Conservation (phyloP, 2,113 vertebrate genomes). For the Tylochromis polylepis region DNA sequence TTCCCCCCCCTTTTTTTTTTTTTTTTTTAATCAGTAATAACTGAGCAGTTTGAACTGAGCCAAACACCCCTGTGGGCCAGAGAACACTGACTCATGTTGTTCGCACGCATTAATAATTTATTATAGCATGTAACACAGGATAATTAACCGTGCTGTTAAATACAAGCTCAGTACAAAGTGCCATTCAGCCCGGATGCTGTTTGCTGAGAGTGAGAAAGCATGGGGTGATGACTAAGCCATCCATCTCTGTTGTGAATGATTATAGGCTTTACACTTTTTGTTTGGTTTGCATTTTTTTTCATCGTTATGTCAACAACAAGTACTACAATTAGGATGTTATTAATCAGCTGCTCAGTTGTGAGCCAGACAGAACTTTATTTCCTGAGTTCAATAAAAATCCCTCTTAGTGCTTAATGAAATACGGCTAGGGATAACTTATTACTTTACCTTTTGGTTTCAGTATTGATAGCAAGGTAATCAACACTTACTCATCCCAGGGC, state of each 20-base stretch:
- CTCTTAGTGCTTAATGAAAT: not conserved
- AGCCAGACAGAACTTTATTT: not conserved
- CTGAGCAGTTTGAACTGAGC: slow-evolving; percentile 35
- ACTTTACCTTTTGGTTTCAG: not conserved
- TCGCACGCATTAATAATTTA: slow-evolving; percentile 64
- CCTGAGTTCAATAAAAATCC: not conserved
- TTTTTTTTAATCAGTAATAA: slow-evolving; percentile 41
- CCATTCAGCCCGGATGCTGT: slow-evolving; percentile 16
- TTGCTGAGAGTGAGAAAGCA: slow-evolving; percentile 12
- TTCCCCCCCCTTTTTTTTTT: no score
- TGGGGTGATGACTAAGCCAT: slow-evolving; percentile 32
- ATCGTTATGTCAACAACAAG: slow-evolving; percentile 14
- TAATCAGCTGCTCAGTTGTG: slow-evolving; percentile 18
- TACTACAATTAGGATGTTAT: slow-evolving; percentile 13
- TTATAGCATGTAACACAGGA: slow-evolving; percentile 48
- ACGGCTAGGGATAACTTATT: not conserved
- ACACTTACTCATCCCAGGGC: not conserved
- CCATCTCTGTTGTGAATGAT: slow-evolving; percentile 54
- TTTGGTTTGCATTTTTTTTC: slow-evolving; percentile 38
- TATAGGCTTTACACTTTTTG: slow-evolving; percentile 21
- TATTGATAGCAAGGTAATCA: not conserved
- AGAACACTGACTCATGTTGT: slow-evolving; percentile 55
- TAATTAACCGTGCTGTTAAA: slow-evolving; percentile 59
- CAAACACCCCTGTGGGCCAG: slow-evolving; percentile 34
- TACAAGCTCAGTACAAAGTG: slow-evolving; percentile 31